Evolutionary conservation across 1,140 invertebrate genomes (phyloP).

Genomic region (Cyclargus thomasi): DNA sequence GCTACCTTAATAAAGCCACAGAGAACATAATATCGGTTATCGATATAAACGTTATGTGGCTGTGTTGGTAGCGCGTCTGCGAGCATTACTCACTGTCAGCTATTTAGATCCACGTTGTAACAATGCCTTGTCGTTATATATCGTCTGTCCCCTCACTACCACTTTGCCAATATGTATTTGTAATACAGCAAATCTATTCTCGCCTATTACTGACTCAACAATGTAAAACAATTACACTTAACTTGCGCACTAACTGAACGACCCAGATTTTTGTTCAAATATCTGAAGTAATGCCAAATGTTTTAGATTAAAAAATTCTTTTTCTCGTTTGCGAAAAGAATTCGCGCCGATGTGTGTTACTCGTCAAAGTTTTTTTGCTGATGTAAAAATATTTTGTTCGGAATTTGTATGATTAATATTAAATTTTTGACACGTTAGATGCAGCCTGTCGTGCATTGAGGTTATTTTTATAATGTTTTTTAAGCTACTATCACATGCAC

Average conservation of each 20-base stretch:
- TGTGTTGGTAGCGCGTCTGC: slow-evolving; percentile 9
- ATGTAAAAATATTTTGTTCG: not conserved
- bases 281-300: slow-evolving; percentile 1
- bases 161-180: slow-evolving; percentile 29
- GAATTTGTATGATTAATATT: not conserved
- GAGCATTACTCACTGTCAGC: slow-evolving; percentile 33
- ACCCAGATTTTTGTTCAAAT: not conserved
- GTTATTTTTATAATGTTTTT: not conserved
- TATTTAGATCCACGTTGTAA: slow-evolving; percentile 28
- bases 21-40: not conserved
- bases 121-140: slow-evolving; percentile 32
- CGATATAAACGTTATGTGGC: not conserved
- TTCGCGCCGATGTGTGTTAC: not conserved
- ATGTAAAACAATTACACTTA: slow-evolving; percentile 5
- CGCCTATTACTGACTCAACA: not conserved
- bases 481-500: no score
- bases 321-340: not conserved
- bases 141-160: slow-evolving; percentile 25
- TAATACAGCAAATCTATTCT: slow-evolving; percentile 20
- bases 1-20: not conserved
- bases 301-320: not conserved
- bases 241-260: not conserved
- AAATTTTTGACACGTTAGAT: not conserved
- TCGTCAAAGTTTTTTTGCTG: not conserved
- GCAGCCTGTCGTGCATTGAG: not conserved